phyloP scores from a whole-genome alignment of 2,797 vertebrate species.

The Xyrichtys novacula region DNA sequence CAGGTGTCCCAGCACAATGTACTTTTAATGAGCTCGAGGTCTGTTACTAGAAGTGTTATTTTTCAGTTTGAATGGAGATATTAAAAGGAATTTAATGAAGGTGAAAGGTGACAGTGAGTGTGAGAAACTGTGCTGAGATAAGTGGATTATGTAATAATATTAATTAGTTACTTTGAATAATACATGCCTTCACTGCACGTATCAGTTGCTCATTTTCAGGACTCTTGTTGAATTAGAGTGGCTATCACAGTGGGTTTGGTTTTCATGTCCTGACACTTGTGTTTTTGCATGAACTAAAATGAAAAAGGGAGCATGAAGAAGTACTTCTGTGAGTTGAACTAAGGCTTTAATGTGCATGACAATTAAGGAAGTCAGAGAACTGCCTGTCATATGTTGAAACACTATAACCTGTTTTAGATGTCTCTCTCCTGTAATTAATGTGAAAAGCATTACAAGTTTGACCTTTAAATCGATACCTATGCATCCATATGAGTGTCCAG shows the following conservation, averaged over 20 bases:
- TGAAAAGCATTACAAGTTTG: not conserved
- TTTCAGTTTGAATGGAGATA: not conserved
- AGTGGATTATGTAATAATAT: not conserved
- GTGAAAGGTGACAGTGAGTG: not conserved
- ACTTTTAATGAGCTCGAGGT: not conserved
- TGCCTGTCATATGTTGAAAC: not conserved
- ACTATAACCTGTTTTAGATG: not conserved
- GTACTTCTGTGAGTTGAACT: too few relatives aligned
- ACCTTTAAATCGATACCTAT: constrained; percentile 25
- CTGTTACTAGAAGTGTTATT: not conserved
- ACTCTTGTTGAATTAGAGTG: not conserved
- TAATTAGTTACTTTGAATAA: not conserved
- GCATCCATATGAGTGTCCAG: too few relatives aligned
- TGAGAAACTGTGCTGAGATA: not conserved
- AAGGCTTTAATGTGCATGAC: not conserved
- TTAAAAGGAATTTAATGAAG: not conserved
- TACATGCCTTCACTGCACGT: not conserved
- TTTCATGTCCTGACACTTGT: not conserved
- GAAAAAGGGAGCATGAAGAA: too few relatives aligned
- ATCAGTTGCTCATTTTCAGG: not conserved
- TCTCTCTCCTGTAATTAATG: not conserved
- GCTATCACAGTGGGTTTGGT: not conserved
- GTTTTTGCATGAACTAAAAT: too few relatives aligned
- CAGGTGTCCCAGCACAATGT: too few relatives aligned
- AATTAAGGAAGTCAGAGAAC: not conserved